phyloP scores from a whole-genome alignment of 2,113 vertebrate genomes.

The Gymnobelideus leadbeateri region DNA sequence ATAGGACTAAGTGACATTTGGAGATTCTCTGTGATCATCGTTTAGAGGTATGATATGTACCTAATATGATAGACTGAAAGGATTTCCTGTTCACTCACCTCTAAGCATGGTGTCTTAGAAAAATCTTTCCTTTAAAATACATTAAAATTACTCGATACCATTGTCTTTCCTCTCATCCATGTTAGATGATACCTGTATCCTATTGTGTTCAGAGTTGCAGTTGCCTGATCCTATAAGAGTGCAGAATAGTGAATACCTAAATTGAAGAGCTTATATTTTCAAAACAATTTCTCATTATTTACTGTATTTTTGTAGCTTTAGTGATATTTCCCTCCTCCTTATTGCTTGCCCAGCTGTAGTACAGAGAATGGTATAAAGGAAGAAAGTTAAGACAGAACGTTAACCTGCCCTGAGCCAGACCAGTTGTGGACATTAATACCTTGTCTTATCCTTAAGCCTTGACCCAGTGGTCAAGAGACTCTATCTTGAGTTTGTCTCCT shows the following conservation, averaged over 20 bases:
- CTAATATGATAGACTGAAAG: not conserved
- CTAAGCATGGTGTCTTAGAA: constrained; percentile 8
- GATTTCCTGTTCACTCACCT: not conserved
- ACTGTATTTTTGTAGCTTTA: not conserved
- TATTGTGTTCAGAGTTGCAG: not conserved
- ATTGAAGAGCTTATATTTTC: not conserved
- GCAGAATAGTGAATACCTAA: not conserved
- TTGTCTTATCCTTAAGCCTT: constrained; percentile 45
- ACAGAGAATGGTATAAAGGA: not conserved
- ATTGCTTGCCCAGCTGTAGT: not conserved
- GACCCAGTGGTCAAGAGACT: constrained; percentile 41
- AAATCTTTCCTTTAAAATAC: not conserved
- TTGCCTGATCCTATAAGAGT: not conserved
- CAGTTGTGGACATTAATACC: not conserved
- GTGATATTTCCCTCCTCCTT: not conserved
- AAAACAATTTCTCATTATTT: not conserved
- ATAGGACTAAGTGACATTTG: not conserved
- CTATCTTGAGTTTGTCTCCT: constrained; percentile 47
- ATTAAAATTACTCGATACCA: not conserved
- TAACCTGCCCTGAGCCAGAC: not conserved
- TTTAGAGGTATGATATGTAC: not conserved
- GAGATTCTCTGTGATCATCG: not conserved
- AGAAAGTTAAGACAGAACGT: not conserved
- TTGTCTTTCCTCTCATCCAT: not conserved
- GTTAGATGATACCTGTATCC: not conserved